Evolutionary conservation across 2,113 vertebrate species (phyloP).

Genomic region (Thunnus maccoyii): DNA sequence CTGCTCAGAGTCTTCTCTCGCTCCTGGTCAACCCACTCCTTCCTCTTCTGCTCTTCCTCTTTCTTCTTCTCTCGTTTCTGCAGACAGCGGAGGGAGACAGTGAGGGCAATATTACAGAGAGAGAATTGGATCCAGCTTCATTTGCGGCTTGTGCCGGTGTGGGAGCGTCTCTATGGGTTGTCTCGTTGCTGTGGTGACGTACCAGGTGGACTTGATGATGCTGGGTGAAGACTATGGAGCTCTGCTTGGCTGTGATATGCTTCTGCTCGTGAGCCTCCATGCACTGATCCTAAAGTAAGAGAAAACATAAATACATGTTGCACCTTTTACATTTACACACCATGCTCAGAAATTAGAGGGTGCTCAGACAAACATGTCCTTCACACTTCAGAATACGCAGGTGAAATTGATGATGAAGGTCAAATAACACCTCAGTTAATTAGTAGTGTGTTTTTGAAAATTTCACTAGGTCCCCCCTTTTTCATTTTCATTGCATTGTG

Average conservation of each 20-base stretch:
- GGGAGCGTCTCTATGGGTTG: conserved; percentile 16
- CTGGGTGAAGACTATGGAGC: conserved; percentile 79
- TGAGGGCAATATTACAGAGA: conserved; percentile 6
- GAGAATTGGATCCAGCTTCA: background rate
- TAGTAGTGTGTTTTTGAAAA: rapidly evolving
- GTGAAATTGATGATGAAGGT: background rate
- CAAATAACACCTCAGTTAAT: background rate
- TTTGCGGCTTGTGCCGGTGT: background rate
- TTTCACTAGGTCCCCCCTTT: background rate
- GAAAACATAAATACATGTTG: background rate
- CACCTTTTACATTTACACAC: background rate
- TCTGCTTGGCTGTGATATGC: conserved; percentile 82
- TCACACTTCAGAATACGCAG: background rate
- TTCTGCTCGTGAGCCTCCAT: conserved; percentile 87
- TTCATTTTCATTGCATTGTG: background rate
- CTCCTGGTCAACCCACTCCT: conserved; percentile 92
- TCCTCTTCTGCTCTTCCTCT: conserved; percentile 92
- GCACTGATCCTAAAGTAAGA: conserved; percentile 90
- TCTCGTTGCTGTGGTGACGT: conserved; percentile 76
- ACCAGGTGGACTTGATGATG: conserved; percentile 94
- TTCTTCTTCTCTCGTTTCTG: conserved; percentile 94
- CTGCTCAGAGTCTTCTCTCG: conserved; percentile 93
- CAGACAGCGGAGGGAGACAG: conserved; percentile 73
- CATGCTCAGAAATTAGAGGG: background rate
- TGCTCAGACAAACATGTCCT: background rate